These are phyloP conservation scores for Drosophila leonis DNA, from an alignment of 2,888 invertebrate species.

Conservation along the genomic window DNA sequence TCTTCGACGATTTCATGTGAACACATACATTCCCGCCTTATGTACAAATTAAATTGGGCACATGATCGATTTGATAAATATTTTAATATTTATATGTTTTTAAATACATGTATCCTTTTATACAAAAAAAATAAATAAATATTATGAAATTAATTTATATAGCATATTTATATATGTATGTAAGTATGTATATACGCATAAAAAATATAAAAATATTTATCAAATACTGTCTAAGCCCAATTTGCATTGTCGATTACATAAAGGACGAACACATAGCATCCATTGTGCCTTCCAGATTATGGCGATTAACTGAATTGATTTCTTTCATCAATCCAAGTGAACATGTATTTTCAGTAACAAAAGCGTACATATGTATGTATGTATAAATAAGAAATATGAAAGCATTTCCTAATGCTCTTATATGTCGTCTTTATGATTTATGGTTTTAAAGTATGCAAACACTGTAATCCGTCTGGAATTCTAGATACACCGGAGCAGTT, in stretches of 20 bases:
- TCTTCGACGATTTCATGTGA: not conserved
- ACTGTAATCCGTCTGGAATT: constrained; percentile 1
- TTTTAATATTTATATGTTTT: not conserved
- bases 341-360: not conserved
- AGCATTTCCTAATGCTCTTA: constrained; percentile 35
- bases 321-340: no score
- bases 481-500: not conserved
- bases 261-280: not conserved
- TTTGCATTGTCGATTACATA: not conserved
- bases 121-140: no score
- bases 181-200: no score
- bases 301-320: constrained; percentile 11
- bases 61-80: no score
- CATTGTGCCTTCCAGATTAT: constrained; percentile 1
- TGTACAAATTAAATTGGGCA: no score
- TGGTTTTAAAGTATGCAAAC: constrained; percentile 10
- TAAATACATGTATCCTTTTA: no score
- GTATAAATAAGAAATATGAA: not conserved
- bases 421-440: constrained; percentile 20
- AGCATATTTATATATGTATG: no score
- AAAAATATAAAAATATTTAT: no score
- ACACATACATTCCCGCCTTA: not conserved
- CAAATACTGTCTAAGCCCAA: no score
- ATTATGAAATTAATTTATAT: no score
- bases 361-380: not conserved